Evolutionary conservation across 2,888 invertebrate genomes (phyloP).

Genomic region (Plusia festucae): DNA sequence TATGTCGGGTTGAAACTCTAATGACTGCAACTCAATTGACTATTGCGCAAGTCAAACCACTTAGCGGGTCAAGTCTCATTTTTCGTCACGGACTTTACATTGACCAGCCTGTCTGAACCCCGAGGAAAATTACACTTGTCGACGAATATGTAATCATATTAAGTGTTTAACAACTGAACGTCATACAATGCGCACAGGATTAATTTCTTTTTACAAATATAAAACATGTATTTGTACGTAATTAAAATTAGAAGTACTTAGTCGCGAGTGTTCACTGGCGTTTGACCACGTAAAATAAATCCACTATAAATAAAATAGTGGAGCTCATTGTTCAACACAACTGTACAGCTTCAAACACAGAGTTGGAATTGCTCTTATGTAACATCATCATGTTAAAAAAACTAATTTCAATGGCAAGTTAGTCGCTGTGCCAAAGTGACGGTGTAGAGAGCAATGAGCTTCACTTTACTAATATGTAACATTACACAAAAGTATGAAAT

Average conservation of each 20-base stretch:
- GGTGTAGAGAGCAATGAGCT: constrained; percentile 1
- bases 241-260: constrained; percentile 46
- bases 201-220: constrained; percentile 43
- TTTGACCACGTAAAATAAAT: constrained; percentile 50
- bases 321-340: constrained; percentile 7
- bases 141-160: constrained; percentile 40
- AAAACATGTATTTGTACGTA: constrained; percentile 55
- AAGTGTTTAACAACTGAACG: constrained; percentile 57
- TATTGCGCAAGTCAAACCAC: too few species aligned
- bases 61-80: too few species aligned
- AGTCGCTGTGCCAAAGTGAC: neutral
- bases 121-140: constrained; percentile 45
- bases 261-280: constrained; percentile 46
- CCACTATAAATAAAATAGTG: constrained; percentile 64
- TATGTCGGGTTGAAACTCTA: too few species aligned
- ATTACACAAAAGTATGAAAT: constrained; percentile 72
- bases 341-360: neutral
- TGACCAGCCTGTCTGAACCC: too few species aligned
- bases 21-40: too few species aligned
- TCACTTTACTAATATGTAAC: constrained; percentile 64
- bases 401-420: neutral
- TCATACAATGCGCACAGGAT: constrained; percentile 42
- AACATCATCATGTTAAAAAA: neutral
- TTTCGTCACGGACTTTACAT: too few species aligned
- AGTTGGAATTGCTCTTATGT: neutral